Evolutionary conservation across 2,888 invertebrate genomes (phyloP).

Genomic region (Graphium colonna): DNA sequence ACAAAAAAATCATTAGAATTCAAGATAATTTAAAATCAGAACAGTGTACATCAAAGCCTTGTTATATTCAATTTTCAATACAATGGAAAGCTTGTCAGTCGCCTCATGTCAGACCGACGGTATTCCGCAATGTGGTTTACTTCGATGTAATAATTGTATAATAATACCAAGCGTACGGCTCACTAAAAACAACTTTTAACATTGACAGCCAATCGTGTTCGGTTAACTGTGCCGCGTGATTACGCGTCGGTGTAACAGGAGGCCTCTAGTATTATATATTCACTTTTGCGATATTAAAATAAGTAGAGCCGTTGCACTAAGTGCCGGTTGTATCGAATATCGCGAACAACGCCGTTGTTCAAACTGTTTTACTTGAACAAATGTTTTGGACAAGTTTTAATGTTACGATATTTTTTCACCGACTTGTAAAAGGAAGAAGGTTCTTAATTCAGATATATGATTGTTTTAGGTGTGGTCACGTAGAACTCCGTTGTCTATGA

Average conservation of each 20-base stretch:
- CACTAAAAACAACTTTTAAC: constrained; percentile 22
- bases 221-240: constrained; percentile 22
- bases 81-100: not conserved
- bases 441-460: too few relatives aligned
- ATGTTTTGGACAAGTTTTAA: too few relatives aligned
- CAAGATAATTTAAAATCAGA: too few relatives aligned
- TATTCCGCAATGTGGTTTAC: not conserved
- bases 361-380: too few relatives aligned
- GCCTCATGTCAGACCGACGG: not conserved
- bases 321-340: constrained; percentile 38
- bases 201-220: constrained; percentile 14
- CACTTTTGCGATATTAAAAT: constrained; percentile 42
- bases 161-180: constrained; percentile 7
- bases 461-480: too few relatives aligned
- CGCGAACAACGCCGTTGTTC: not conserved
- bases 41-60: too few relatives aligned
- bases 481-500: too few relatives aligned
- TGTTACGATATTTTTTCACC: too few relatives aligned
- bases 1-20: too few relatives aligned
- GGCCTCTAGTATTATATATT: constrained; percentile 34
- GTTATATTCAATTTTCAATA: too few relatives aligned
- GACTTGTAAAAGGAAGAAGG: too few relatives aligned
- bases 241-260: constrained; percentile 32
- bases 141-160: constrained; percentile 9
- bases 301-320: constrained; percentile 40